These are phyloP conservation scores for Elephas maximus DNA, from an alignment of 2,113 vertebrate species.

Conservation along the genomic window DNA sequence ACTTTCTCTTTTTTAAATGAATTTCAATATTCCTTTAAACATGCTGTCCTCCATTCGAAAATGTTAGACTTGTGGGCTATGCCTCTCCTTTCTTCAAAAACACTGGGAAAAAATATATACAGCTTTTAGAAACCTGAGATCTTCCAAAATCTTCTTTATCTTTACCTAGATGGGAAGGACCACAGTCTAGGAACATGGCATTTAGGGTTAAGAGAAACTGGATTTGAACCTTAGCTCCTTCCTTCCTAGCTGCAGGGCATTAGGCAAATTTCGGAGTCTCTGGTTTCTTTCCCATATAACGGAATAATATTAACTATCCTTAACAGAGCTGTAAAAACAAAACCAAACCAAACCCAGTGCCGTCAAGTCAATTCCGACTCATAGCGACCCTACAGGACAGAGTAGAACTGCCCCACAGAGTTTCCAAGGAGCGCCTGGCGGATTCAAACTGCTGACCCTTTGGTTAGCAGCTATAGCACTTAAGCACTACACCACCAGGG, in stretches of 20 bases:
- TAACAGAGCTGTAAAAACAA: not conserved
- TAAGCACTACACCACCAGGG: no score
- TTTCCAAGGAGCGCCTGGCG: no score
- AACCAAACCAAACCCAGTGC: no score
- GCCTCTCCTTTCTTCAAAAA: constrained; percentile 22
- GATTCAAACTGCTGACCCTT: no score
- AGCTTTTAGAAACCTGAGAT: not conserved
- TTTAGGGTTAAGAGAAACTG: not conserved
- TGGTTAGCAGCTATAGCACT: no score
- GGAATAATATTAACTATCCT: not conserved
- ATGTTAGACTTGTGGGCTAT: not conserved
- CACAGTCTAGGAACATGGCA: not conserved
- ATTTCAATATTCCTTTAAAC: not conserved
- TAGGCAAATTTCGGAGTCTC: not conserved
- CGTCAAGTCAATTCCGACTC: no score
- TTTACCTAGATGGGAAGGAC: not conserved
- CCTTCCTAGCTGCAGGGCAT: not conserved
- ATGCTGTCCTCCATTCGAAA: constrained; percentile 22
- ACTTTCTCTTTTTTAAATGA: constrained; percentile 54
- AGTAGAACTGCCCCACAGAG: no score
- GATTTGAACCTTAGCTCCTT: not conserved
- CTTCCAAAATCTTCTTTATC: constrained; percentile 23
- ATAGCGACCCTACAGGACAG: no score
- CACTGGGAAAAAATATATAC: not conserved
- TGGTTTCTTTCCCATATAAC: not conserved